Evolutionary conservation across 2,113 vertebrate genomes (phyloP), one percentile per base, ranked within the genome.

Genomic region (Oenanthe oenanthe): DNA sequence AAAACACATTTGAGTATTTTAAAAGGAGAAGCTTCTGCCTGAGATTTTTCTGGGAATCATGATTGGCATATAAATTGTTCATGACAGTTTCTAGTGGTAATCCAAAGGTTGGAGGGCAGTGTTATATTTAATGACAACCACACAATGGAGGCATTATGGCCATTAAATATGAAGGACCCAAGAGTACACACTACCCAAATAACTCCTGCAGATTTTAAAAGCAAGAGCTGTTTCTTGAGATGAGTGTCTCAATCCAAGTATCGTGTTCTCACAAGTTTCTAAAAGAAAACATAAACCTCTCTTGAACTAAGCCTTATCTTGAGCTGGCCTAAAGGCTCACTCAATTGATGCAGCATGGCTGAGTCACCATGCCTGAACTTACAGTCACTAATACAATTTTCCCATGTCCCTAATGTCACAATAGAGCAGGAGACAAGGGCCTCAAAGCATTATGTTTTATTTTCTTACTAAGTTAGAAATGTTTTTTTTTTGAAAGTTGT

Each of bases 151-250:
- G 61, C 15, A 57, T 90, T 84, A 79, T 67, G 66, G 16, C 76
- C 43, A 84, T 80, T 93, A 93, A 93, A 85, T 47, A 77, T 62
- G 79, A 95, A 97, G 82, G 77, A 62, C 54, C 70, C 43, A 81
- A 75, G 86, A 93, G 83, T 34, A 67, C 13, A 8, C 0, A 0
- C 48, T 81, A 58, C 50, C 32, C 62, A 89, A 94, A 93, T 71
- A 94, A 90, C 72, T 90, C 54, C 7, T 82, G 53, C 42, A 89
- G 93, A 60, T 93, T 85, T 92, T n/a, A 95, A 95, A 94, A 91
- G 85, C 79, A 81, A 79, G 80, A 83, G 38, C 60, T 78, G 22
- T 67, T 94, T 74, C 68, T 95, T 3, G 4, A 74, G 68, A 73
- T 48, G 38, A 96, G 89, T 90, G 63, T 53, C 84, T 90, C 82